phyloP scores from a whole-genome alignment of 1,140 invertebrate genomes.

The Heliconius hewitsoni region DNA sequence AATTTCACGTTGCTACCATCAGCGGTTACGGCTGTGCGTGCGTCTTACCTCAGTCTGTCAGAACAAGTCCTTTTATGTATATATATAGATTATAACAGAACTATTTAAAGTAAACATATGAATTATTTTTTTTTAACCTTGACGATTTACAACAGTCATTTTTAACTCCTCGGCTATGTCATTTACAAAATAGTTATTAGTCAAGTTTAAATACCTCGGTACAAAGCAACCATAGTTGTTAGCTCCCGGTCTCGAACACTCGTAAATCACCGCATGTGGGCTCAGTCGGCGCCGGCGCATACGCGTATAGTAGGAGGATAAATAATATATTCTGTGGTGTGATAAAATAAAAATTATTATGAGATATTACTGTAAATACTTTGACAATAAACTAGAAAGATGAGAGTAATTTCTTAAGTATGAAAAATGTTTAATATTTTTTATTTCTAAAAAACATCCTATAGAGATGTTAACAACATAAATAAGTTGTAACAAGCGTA shows the following conservation, averaged over 20 bases:
- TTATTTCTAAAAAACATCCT: too few species aligned
- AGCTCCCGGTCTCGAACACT: constrained; percentile 33
- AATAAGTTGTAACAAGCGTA: too few species aligned
- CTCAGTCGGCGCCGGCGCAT: constrained; percentile 37
- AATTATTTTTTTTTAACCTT: not conserved
- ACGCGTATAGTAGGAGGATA: constrained; percentile 9
- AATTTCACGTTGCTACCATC: too few species aligned
- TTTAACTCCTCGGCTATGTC: not conserved
- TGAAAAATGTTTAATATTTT: not conserved
- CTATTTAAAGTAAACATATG: not conserved
- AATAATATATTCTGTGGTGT: constrained; percentile 10
- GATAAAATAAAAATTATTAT: constrained; percentile 5
- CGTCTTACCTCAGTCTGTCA: too few species aligned
- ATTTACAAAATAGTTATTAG: constrained; percentile 13
- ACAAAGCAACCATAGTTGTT: constrained; percentile 34
- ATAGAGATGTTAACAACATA: too few species aligned
- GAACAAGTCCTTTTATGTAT: not conserved
- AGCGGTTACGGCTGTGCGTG: too few species aligned
- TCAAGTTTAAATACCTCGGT: constrained; percentile 24
- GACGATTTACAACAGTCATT: not conserved
- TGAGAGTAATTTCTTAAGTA: not conserved
- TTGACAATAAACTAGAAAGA: not conserved
- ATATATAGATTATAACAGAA: not conserved
- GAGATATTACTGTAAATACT: constrained; percentile 3
- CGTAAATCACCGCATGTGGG: constrained; percentile 37